Evolutionary conservation across 1,140 invertebrate species (phyloP), one percentile per base, ranked within the genome.

Genomic region (Lasioglossum albipes): DNA sequence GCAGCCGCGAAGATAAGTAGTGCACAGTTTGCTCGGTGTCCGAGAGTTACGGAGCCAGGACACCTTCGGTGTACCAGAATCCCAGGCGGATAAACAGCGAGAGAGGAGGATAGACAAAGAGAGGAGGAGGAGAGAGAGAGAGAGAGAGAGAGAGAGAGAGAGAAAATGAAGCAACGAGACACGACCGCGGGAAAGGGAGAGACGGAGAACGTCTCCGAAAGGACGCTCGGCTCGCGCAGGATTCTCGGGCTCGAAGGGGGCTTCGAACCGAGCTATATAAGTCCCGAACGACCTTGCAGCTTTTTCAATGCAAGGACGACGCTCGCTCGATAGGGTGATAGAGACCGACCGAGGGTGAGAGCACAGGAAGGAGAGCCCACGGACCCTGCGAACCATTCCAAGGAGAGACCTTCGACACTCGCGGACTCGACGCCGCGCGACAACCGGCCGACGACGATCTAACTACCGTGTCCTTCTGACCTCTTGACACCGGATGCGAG

Each of bases 231-330:
- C 36, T 36, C 3, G 36, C 36, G 18, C 71, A 82, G 87, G 83
- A 80, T 79, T 74, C 76, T 68, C 75, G 66, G 22, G 7, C 57
- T 52, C 13, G 16, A 16, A 16, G 18, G 52, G 77, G 81, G 74
- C 66, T 83, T 85, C 82, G 88, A 88, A 83, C 78, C 81, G 84
- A 82, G 79, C 84, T 88, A 84, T 88, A 88, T 85, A 88, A 90
- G 88, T 86, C 82, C 80, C 72, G 73, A 82, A 86, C 88, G 89
- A 88, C 90, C 90, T 91, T 90, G 90, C 88, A 81, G 82, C 85
- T 90, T 91, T 90, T 91, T 89, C 89, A 89, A 88, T 87, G 86
- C 89, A 91, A 91, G 90, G 88, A 89, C 89, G 85, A 88, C 87
- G 80, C 81, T 84, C 80, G 20, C 42, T 22, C 13, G 61, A 36